Percentiles rank a stretch among this genome's conserved stretches.
Evolutionary conservation across 2,888 invertebrate genomes (phyloP).

Genomic region (Rambutsinella grinnellia): DNA sequence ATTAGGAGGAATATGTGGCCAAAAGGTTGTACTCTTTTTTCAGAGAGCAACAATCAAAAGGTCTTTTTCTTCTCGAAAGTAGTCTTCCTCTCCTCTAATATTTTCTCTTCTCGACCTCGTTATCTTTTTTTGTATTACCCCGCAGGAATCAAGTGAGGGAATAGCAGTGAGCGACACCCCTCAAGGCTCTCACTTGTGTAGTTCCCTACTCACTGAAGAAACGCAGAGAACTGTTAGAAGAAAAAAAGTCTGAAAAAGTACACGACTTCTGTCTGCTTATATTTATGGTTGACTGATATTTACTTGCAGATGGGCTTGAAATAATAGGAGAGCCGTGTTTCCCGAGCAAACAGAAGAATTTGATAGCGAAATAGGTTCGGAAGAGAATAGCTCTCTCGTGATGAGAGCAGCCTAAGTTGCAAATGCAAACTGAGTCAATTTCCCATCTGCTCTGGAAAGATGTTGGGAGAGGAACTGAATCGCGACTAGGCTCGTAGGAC

Average conservation of each 20-base stretch:
- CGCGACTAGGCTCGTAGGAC: background rate
- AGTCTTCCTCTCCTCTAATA: slow-evolving; percentile 1
- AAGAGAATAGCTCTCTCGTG: slow-evolving; percentile 10
- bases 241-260: background rate
- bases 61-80: slow-evolving; percentile 7
- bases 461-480: slow-evolving; percentile 41
- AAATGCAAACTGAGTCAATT: slow-evolving; percentile 54
- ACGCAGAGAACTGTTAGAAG: background rate
- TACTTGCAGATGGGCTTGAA: background rate
- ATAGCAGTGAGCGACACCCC: background rate
- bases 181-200: background rate
- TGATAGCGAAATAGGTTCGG: too few species aligned
- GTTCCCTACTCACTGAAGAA: too few species aligned
- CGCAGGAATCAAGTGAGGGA: slow-evolving; percentile 12
- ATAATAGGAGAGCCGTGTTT: background rate
- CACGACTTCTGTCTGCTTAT: background rate
- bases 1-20: too few species aligned
- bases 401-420: slow-evolving; percentile 37
- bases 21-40: too few species aligned
- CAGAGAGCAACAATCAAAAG: slow-evolving; percentile 18
- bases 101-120: slow-evolving; percentile 19
- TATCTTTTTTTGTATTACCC: slow-evolving; percentile 31
- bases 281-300: background rate
- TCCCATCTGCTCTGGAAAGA: slow-evolving; percentile 42
- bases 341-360: too few species aligned